Evolutionary conservation across 2,888 invertebrate genomes (phyloP).

Genomic region (Hirtodrosophila cameraria): DNA sequence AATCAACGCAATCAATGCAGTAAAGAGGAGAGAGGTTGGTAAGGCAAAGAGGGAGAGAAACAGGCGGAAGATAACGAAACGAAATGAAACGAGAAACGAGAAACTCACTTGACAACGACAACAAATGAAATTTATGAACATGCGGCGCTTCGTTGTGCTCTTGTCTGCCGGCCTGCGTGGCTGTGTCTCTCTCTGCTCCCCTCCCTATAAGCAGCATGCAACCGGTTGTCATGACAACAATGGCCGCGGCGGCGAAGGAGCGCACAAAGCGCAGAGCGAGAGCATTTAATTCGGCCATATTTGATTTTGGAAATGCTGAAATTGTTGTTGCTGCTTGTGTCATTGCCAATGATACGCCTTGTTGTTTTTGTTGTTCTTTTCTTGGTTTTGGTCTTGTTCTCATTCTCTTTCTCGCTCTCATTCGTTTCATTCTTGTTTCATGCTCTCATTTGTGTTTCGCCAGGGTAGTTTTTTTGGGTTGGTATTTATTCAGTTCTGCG

Average conservation of each 20-base stretch:
- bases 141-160: constrained; percentile 34
- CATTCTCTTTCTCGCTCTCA: constrained; percentile 3
- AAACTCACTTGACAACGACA: constrained; percentile 49
- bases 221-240: constrained; percentile 75
- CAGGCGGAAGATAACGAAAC: constrained; percentile 15
- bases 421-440: constrained; percentile 7
- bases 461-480: constrained; percentile 55
- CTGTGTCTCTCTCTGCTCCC: constrained; percentile 12
- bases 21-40: constrained; percentile 2
- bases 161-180: constrained; percentile 23
- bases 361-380: constrained; percentile 6
- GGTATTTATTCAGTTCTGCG: constrained; percentile 28
- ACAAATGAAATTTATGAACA: constrained; percentile 69
- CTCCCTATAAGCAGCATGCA: constrained; percentile 30
- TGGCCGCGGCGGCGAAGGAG: constrained; percentile 69
- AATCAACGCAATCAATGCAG: constrained; percentile 42
- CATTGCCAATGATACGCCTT: constrained; percentile 32
- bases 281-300: constrained; percentile 81
- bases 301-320: constrained; percentile 76
- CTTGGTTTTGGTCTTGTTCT: background rate
- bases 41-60: constrained; percentile 5
- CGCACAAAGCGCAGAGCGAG: constrained; percentile 60
- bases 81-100: constrained; percentile 56
- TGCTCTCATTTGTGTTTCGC: constrained; percentile 15
- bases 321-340: constrained; percentile 61